Evolutionary conservation across 1,140 invertebrate species (phyloP).

Genomic region (Drosophila mojavensis): DNA sequence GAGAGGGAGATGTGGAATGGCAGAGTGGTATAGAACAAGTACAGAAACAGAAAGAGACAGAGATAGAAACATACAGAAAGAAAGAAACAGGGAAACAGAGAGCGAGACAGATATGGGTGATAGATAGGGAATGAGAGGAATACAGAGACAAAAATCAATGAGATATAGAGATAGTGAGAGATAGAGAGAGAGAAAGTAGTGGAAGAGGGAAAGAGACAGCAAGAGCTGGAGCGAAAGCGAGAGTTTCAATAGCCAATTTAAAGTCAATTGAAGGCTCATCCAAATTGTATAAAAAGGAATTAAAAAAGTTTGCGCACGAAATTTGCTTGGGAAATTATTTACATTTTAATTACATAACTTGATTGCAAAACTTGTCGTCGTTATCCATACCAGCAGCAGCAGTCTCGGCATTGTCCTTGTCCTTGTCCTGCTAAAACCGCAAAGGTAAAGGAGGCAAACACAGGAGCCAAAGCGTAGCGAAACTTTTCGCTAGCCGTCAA

Average conservation of each 20-base stretch:
- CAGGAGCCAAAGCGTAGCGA: background rate
- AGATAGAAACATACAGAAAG: background rate
- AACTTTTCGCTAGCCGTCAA: background rate
- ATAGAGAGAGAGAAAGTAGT: slow-evolving; percentile 1
- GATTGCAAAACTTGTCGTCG: slow-evolving; percentile 54
- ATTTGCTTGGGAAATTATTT: slow-evolving; percentile 66
- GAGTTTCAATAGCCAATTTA: slow-evolving; percentile 53
- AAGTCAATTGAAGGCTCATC: slow-evolving; percentile 65
- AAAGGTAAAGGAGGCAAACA: slow-evolving; percentile 54
- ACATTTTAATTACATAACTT: slow-evolving; percentile 74
- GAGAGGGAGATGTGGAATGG: no score
- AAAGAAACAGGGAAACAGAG: background rate
- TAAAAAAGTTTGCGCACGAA: slow-evolving; percentile 51
- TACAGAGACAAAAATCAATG: no score
- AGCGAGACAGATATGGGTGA: background rate
- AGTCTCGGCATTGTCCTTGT: slow-evolving; percentile 15
- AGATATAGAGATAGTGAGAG: no score
- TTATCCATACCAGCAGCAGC: slow-evolving; percentile 38
- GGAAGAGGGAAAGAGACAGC: background rate
- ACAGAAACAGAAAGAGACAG: no score
- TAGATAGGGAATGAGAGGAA: no score
- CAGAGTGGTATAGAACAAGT: no score
- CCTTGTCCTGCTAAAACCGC: background rate
- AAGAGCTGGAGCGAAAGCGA: background rate
- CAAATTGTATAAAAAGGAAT: slow-evolving; percentile 61